These are phyloP conservation scores for Adrianichthys oophorus DNA, from an alignment of 2,797 vertebrate species.

Conservation along the genomic window DNA sequence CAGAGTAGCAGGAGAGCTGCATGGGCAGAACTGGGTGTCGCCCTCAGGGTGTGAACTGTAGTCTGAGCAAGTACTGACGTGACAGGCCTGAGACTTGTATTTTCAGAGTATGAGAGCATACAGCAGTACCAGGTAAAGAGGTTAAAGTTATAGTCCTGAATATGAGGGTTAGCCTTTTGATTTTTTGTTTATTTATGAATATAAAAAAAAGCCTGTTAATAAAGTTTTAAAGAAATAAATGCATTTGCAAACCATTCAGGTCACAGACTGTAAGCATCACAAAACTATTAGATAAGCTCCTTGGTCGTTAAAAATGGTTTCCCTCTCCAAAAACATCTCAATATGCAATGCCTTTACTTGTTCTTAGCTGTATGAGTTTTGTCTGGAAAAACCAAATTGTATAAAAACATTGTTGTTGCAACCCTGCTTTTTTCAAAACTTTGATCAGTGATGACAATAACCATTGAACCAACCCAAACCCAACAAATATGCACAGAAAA, in stretches of 20 bases:
- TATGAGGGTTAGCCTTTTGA: background rate
- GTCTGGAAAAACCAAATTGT: no score
- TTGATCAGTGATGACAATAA: no score
- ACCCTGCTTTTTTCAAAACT: no score
- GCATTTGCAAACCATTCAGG: background rate
- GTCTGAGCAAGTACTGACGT: conserved; percentile 50
- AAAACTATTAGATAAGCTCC: no score
- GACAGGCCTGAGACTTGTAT: conserved; percentile 54
- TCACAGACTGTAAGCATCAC: background rate
- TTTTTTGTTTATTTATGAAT: conserved; percentile 11
- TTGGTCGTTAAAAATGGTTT: no score
- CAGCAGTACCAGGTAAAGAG: conserved; percentile 55
- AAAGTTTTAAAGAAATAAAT: conserved; percentile 1
- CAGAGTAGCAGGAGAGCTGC: conserved; percentile 73
- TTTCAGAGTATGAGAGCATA: conserved; percentile 45
- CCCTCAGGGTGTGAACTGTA: conserved; percentile 52
- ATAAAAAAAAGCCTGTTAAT: background rate
- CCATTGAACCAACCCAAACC: no score
- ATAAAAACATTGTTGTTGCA: no score
- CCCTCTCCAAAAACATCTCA: no score
- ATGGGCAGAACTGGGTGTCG: conserved; percentile 73
- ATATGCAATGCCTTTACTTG: no score
- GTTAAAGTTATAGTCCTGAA: conserved; percentile 15
- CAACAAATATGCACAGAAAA: no score
- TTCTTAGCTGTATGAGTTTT: no score